These are phyloP conservation scores for Ischnura elegans DNA, from an alignment of 2,888 invertebrate genomes.

Conservation along the genomic window DNA sequence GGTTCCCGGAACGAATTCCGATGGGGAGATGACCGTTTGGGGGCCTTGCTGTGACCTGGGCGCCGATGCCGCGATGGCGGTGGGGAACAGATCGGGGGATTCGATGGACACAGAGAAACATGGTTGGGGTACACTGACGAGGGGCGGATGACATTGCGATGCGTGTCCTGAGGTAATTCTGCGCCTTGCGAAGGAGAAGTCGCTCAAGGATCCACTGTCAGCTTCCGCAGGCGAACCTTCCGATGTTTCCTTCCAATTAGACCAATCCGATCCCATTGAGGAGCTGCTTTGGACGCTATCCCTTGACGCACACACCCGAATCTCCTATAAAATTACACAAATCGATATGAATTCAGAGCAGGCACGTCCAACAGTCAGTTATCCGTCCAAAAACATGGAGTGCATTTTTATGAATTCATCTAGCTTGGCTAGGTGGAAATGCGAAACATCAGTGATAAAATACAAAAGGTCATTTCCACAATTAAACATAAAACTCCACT, in stretches of 20 bases:
- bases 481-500: too few species aligned
- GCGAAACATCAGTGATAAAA: too few species aligned
- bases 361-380: too few species aligned
- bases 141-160: not conserved
- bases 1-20: not conserved
- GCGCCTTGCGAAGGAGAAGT: not conserved
- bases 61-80: not conserved
- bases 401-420: too few species aligned
- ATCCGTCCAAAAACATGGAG: too few species aligned
- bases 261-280: not conserved
- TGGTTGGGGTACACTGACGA: not conserved
- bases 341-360: not conserved
- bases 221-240: not conserved
- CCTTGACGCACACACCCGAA: not conserved
- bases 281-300: not conserved
- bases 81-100: not conserved
- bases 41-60: not conserved
- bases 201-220: not conserved
- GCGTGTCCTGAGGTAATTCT: not conserved
- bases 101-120: too few species aligned
- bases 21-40: not conserved
- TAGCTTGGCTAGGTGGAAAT: too few species aligned
- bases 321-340: not conserved
- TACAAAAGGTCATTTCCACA: too few species aligned
- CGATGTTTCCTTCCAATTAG: not conserved